Evolutionary conservation across 1,140 invertebrate species (phyloP), one percentile per base, ranked within the genome.

Genomic region (Drosophila suzukii): DNA sequence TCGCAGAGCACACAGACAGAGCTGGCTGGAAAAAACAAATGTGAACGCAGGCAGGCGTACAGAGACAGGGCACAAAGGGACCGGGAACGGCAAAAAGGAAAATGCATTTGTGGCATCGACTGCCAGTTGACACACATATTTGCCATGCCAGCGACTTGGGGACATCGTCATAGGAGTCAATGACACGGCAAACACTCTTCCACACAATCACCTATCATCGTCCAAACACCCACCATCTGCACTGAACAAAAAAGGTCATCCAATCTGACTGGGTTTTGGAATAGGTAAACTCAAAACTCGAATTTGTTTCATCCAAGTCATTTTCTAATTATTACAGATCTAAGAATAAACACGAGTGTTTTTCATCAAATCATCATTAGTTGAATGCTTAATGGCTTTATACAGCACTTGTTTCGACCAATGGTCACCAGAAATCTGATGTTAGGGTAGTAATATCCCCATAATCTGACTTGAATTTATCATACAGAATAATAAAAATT

Each of bases 81-180:
- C 27, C 17, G 20, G 58, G 32, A 51, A 47, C 46, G 57, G 43
- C 53, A 49, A 55, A 67, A 57, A 44, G 65, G 49, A 67, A 75
- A 70, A 54, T 59, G 70, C 41, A 86, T 67, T 67, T 86, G 82
- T 65, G 68, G 68, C 78, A 71, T 79, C 82, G 83, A 82, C 75
- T 88, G 65, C 79, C 83, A 88, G 78, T 79, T 86, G 83, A 86
- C 82, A 86, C 66, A 86, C 82, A 86, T 86, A 88, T 88, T 86
- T 86, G 78, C 82, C 78, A 61, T 74, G 61, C 61, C 62, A 75
- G 27, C 66, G 32, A 38, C 60, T 63, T 60, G 60, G 63, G 81
- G 63, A 62, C 81, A 83, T 76, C 78, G 43, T 50, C 70, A 54
- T 41, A 39, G 36, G 72, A 76, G 73, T 76, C 73, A 76, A 76